Percentiles rank a stretch among this genome's conserved stretches.
These are phyloP conservation scores for Drosophila diplacantha DNA, from an alignment of 2,888 invertebrate genomes.

Conservation along the genomic window DNA sequence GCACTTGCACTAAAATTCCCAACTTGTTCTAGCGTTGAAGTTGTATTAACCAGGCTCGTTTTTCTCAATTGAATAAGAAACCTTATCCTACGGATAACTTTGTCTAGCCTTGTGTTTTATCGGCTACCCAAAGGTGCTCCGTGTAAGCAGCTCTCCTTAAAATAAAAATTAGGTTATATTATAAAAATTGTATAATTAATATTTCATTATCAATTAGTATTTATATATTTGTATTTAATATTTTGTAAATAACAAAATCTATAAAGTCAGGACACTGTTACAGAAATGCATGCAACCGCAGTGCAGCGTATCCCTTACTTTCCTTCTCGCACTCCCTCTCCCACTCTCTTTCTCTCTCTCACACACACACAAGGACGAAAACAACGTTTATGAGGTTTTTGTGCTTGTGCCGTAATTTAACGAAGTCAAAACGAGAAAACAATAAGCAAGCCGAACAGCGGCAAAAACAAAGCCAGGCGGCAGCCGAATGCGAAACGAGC, in stretches of 20 bases:
- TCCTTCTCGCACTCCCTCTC: neutral
- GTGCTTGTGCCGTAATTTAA: constrained; percentile 76
- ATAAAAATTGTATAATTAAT: neutral
- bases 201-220: neutral
- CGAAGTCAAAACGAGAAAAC: constrained; percentile 75
- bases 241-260: neutral
- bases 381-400: constrained; percentile 63
- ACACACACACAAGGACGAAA: constrained; percentile 16
- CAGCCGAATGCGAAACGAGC: constrained; percentile 42
- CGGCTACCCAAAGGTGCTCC: no score
- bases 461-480: constrained; percentile 37
- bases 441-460: constrained; percentile 56
- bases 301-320: neutral
- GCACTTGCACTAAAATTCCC: neutral
- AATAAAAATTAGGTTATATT: neutral
- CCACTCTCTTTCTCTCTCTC: constrained; percentile 1
- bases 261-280: constrained; percentile 3
- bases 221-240: neutral
- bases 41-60: neutral
- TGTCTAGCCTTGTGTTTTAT: no score
- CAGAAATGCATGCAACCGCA: constrained; percentile 24
- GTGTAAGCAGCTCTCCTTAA: neutral
- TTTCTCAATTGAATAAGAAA: neutral
- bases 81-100: no score
- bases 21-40: neutral